Percentiles rank a stretch among this genome's conserved stretches.
phyloP scores from a whole-genome alignment of 2,888 invertebrate species.

The Drosophila sordidapex region DNA sequence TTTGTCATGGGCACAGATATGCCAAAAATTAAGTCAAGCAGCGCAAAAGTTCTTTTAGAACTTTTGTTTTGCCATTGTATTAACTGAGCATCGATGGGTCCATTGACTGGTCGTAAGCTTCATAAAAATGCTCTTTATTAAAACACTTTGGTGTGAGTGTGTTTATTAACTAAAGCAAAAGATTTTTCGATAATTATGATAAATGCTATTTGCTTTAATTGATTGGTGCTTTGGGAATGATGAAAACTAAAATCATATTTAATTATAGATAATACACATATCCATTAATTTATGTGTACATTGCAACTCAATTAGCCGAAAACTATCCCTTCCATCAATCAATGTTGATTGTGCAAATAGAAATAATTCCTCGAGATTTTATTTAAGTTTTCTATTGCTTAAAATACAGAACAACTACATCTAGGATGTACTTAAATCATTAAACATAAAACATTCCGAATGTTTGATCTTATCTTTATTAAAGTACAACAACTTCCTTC shows the following conservation, averaged over 20 bases:
- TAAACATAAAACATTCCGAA: background rate
- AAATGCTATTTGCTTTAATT: conserved; percentile 51
- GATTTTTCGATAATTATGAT: conserved; percentile 63
- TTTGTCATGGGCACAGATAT: conserved; percentile 64
- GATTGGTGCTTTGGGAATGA: conserved; percentile 36
- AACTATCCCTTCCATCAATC: conserved; percentile 8
- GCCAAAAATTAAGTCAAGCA: conserved; percentile 66
- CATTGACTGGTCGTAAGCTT: conserved; percentile 9
- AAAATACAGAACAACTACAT: background rate
- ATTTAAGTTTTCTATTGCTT: background rate
- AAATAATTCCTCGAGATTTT: background rate
- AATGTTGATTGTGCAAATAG: background rate
- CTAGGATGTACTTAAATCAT: too few relatives aligned
- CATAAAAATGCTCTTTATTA: conserved; percentile 54
- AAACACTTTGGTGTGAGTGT: conserved; percentile 29
- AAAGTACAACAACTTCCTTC: background rate
- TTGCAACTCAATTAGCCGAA: background rate
- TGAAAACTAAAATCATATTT: conserved; percentile 6
- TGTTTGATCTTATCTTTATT: background rate
- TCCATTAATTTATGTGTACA: background rate
- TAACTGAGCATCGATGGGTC: conserved; percentile 40
- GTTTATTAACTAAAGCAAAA: conserved; percentile 32
- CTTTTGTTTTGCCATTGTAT: conserved; percentile 56
- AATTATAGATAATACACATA: background rate
- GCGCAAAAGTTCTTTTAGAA: conserved; percentile 56